A percentile compares a stretch with the other conserved stretches of the same genome.
Evolutionary conservation across 2,888 invertebrate species (phyloP).

Genomic region (Callinectes sapidus): DNA sequence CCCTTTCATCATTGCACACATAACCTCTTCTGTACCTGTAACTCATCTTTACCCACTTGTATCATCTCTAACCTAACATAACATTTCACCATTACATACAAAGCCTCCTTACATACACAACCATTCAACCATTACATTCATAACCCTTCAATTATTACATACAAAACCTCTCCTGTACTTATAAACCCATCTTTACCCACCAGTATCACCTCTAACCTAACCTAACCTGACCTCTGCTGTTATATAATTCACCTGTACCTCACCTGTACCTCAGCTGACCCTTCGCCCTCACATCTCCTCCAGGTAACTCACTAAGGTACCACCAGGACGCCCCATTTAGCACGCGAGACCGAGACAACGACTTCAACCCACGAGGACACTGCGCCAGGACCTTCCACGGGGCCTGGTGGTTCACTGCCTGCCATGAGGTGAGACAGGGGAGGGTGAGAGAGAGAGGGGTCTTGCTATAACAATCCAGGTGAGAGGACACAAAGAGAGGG

Average conservation of each 20-base stretch:
- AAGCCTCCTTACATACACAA: no score
- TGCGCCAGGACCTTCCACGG: constrained; percentile 73
- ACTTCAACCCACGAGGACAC: constrained; percentile 73
- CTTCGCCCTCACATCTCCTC: not conserved
- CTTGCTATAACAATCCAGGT: not conserved
- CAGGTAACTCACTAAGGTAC: constrained; percentile 74
- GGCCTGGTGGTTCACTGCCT: constrained; percentile 74
- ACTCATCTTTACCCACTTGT: no score
- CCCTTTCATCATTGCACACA: no score
- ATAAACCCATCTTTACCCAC: no score
- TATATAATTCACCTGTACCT: no score
- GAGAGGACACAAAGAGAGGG: not conserved
- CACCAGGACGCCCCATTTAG: constrained; percentile 74
- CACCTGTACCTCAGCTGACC: not conserved
- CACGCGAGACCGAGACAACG: constrained; percentile 73
- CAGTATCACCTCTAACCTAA: no score
- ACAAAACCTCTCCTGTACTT: no score
- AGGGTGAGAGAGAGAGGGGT: not conserved
- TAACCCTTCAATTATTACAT: no score
- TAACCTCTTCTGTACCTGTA: not conserved
- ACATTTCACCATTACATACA: not conserved
- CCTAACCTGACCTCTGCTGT: no score
- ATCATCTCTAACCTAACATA: no score
- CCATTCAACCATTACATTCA: no score
- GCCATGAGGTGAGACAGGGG: constrained; percentile 73